Percentiles rank a stretch among this genome's conserved stretches.
Conservation (phyloP, 2,888 invertebrate species). For the Allolobophora icterica region DNA sequence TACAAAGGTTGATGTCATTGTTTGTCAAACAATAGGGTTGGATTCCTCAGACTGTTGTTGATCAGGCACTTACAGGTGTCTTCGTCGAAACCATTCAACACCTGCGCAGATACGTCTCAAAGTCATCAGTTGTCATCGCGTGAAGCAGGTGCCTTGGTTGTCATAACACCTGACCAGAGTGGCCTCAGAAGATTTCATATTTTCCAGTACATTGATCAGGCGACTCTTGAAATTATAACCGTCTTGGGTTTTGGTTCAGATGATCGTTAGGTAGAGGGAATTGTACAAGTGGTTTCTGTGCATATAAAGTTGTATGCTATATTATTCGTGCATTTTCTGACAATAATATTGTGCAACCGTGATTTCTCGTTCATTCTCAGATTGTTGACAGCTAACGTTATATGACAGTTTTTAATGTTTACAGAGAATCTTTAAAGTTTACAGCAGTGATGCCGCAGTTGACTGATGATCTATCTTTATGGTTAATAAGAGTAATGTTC, state of each 20-base stretch:
- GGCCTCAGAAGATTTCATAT: neutral
- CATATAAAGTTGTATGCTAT: neutral
- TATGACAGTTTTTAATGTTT: neutral
- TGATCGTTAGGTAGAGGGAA: too few species aligned
- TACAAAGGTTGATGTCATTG: neutral
- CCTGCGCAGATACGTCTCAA: constrained; percentile 32
- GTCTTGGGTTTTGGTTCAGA: neutral
- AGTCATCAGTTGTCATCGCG: neutral
- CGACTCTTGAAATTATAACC: neutral
- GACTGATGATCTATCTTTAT: too few species aligned
- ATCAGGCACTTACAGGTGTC: constrained; percentile 44
- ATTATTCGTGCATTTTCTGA: neutral
- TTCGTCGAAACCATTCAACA: constrained; percentile 40
- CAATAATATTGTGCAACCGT: neutral
- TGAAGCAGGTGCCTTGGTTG: neutral
- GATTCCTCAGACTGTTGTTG: constrained; percentile 46
- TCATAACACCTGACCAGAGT: neutral
- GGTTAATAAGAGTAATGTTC: too few species aligned
- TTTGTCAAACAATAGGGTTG: constrained; percentile 43
- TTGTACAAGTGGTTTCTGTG: too few species aligned
- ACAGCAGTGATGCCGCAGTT: too few species aligned
- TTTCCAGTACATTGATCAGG: neutral
- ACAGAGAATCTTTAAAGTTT: neutral
- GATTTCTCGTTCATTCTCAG: neutral
- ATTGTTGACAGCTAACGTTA: neutral